Evolutionary conservation across 2,888 invertebrate species (phyloP).

Genomic region (Stegophylla sp.): DNA sequence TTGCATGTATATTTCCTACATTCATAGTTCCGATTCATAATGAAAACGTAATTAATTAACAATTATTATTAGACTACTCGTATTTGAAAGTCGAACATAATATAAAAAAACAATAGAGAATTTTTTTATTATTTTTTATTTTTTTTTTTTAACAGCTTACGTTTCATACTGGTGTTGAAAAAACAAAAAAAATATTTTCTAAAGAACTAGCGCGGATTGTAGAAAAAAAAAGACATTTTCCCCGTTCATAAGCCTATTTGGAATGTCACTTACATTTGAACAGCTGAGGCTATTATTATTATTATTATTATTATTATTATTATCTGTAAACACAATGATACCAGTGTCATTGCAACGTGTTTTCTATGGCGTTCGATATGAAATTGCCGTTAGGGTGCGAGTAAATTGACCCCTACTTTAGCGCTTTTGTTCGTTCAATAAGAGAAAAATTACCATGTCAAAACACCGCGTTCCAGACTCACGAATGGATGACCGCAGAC

Average conservation of each 20-base stretch:
- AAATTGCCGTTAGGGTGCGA: conserved; percentile 33
- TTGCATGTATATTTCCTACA: too few species aligned
- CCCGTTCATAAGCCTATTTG: not conserved
- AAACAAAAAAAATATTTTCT: not conserved
- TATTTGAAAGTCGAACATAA: too few species aligned
- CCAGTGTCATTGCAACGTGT: conserved; percentile 11
- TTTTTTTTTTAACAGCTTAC: too few species aligned
- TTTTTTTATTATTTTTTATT: too few species aligned
- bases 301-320: too few species aligned
- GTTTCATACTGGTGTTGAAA: too few species aligned
- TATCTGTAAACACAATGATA: conserved; percentile 17
- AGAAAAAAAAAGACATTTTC: not conserved
- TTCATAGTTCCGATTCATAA: too few species aligned
- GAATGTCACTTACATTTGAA: conserved; percentile 25
- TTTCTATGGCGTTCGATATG: conserved; percentile 12
- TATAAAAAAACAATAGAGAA: too few species aligned
- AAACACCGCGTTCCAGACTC: conserved; percentile 12
- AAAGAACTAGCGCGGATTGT: not conserved
- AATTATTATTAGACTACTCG: too few species aligned
- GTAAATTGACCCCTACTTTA: conserved; percentile 31
- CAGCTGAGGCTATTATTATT: conserved; percentile 5
- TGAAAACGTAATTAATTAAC: too few species aligned
- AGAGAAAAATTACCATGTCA: conserved; percentile 47
- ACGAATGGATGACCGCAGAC: conserved; percentile 20
- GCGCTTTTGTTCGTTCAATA: conserved; percentile 34